phyloP scores from a whole-genome alignment of 2,888 invertebrate species.

The Eudasyphora cyanicolor region DNA sequence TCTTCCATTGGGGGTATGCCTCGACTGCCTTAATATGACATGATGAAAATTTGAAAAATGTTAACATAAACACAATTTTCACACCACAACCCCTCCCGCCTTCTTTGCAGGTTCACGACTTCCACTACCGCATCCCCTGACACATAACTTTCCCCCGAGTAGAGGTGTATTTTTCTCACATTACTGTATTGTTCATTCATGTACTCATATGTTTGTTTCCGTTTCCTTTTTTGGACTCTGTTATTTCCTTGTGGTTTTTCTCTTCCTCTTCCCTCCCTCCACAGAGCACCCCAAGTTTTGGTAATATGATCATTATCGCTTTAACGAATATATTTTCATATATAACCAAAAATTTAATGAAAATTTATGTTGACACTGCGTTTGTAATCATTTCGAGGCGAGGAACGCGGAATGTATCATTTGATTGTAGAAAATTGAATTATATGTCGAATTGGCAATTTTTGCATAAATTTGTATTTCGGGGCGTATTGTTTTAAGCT shows the following conservation, averaged over 20 bases:
- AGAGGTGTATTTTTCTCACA: not conserved
- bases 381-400: not conserved
- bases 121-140: too few relatives aligned
- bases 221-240: too few relatives aligned
- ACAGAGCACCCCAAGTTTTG: not conserved
- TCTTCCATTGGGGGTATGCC: too few relatives aligned
- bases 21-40: not conserved
- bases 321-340: not conserved
- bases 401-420: not conserved
- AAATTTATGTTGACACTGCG: conserved; percentile 2
- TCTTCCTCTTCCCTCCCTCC: not conserved
- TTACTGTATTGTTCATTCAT: not conserved
- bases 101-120: too few relatives aligned
- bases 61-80: conserved; percentile 37
- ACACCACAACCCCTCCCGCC: not conserved
- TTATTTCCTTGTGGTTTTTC: not conserved
- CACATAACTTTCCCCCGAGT: too few relatives aligned
- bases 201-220: not conserved
- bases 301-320: not conserved
- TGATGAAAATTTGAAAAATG: conserved; percentile 34
- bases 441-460: too few relatives aligned
- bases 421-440: not conserved
- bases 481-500: too few relatives aligned
- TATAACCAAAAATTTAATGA: not conserved
- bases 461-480: too few relatives aligned